Conservation (phyloP, 2,888 invertebrate species). For the Corbicula japonica region DNA sequence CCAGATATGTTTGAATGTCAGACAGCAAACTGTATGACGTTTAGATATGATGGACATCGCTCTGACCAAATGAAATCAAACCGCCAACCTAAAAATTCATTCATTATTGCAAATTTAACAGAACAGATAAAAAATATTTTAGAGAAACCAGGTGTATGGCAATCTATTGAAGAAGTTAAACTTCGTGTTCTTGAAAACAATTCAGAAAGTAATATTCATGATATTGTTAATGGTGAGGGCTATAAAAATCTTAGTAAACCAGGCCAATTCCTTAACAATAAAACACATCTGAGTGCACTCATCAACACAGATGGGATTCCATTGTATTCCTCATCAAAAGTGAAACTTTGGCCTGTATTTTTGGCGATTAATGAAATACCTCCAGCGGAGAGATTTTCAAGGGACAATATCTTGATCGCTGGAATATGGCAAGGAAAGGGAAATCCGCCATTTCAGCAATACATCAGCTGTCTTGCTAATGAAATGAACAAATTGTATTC, state of each 20-base stretch:
- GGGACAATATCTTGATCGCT: slow-evolving; percentile 37
- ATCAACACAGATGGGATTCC: slow-evolving; percentile 1
- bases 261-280: slow-evolving; percentile 4
- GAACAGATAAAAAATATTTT: slow-evolving; percentile 4
- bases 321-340: slow-evolving; percentile 4
- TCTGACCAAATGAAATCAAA: slow-evolving; percentile 4
- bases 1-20: slow-evolving; percentile 2
- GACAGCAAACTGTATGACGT: slow-evolving; percentile 2
- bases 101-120: slow-evolving; percentile 2
- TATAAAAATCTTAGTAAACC: slow-evolving; percentile 4
- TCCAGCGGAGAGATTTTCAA: slow-evolving; percentile 28
- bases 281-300: slow-evolving; percentile 4
- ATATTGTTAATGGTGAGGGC: slow-evolving; percentile 4
- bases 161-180: slow-evolving; percentile 4
- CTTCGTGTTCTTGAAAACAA: slow-evolving; percentile 4
- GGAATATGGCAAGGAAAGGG: slow-evolving; percentile 60
- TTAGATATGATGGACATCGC: not conserved
- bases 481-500: slow-evolving; percentile 17
- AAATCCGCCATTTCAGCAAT: slow-evolving; percentile 49
- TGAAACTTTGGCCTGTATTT: slow-evolving; percentile 4
- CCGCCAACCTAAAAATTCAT: slow-evolving; percentile 2
- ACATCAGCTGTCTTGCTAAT: not conserved
- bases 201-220: slow-evolving; percentile 4
- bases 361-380: slow-evolving; percentile 1
- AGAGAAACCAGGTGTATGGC: slow-evolving; percentile 4